These are phyloP conservation scores for Macropis europaea DNA, from an alignment of 2,888 invertebrate genomes.

Conservation along the genomic window DNA sequence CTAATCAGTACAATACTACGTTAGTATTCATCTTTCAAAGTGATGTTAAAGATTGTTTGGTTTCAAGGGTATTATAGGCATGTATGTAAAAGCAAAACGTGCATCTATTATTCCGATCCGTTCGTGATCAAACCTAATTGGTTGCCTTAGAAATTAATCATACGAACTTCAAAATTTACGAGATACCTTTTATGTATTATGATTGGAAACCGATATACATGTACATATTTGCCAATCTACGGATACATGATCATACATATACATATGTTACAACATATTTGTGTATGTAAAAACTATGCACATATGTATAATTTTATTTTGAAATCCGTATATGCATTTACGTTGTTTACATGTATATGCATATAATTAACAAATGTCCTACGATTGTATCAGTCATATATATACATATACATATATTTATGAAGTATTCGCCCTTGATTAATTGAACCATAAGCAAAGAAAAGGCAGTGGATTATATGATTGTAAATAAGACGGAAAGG, in stretches of 20 bases:
- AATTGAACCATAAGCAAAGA: conserved; percentile 25
- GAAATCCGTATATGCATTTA: conserved; percentile 37
- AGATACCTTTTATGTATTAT: conserved; percentile 15
- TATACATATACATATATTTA: conserved; percentile 28
- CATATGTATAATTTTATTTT: conserved; percentile 36
- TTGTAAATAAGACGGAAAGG: conserved; percentile 61
- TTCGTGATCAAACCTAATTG: conserved; percentile 47
- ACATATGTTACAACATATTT: conserved; percentile 33
- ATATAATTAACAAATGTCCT: conserved; percentile 40
- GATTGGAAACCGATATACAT: conserved; percentile 35
- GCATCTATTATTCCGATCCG: conserved; percentile 6
- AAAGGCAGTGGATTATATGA: conserved; percentile 36
- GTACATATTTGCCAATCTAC: conserved; percentile 48
- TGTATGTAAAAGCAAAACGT: conserved; percentile 17
- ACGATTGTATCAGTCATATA: conserved; percentile 34
- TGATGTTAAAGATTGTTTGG: conserved; percentile 24
- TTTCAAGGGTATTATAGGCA: conserved; percentile 6
- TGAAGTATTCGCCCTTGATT: conserved; percentile 29
- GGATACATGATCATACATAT: conserved; percentile 33
- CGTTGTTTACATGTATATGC: conserved; percentile 38
- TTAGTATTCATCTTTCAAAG: conserved; percentile 19
- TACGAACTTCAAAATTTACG: conserved; percentile 13
- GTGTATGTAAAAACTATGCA: conserved; percentile 34
- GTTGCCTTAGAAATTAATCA: conserved; percentile 17
- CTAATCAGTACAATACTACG: conserved; percentile 11